Evolutionary conservation across 2,113 vertebrate species (phyloP), one percentile per base, ranked within the genome.

Genomic region (Rhineura floridana): DNA sequence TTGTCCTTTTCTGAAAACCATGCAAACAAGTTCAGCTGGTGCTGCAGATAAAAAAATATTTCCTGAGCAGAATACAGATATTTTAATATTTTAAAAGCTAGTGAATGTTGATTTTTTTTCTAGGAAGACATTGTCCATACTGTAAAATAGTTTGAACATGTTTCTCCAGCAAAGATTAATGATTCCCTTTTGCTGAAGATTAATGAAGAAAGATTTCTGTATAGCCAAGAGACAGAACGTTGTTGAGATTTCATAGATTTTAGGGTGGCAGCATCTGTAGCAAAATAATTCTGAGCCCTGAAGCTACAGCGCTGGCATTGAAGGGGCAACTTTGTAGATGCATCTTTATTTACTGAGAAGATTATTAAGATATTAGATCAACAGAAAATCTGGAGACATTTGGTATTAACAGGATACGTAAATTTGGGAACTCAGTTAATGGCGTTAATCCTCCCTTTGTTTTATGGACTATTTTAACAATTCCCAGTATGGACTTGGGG

Each of bases 21-120:
- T 89, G 19, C 88, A 86, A 8, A 8, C 83, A 86, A 67, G 88
- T 91, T 93, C 11, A 83, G 86, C 85, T 92, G 90, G 39, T 90
- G 83, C 88, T 90, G 23, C 87, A 92, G 90, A 88, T 92, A 91
- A n/a, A n/a, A n/a, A n/a, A n/a, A n/a, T n/a, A 86, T 94, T 85
- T 84, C 85, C 5, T 33, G 70, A 93, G 72, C 77, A 93, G 67
- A 42, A 4, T 76, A 36, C 48, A 46, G 82, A 1, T 93, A 91
- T 93, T 87, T 88, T 79, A 36, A 81, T 80, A 90, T 92, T 69
- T 80, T 87, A 86, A 65, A 87, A 15, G 73, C 83, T 81, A 87
- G 87, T 59, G 30, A 42, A 6, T 1, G 8, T 73, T 88, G 67
- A 52, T 83, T 19, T 92, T 86, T 91, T 83, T 93, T 62, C 70